phyloP scores from a whole-genome alignment of 2,113 vertebrate species.

The Lonchura striata region DNA sequence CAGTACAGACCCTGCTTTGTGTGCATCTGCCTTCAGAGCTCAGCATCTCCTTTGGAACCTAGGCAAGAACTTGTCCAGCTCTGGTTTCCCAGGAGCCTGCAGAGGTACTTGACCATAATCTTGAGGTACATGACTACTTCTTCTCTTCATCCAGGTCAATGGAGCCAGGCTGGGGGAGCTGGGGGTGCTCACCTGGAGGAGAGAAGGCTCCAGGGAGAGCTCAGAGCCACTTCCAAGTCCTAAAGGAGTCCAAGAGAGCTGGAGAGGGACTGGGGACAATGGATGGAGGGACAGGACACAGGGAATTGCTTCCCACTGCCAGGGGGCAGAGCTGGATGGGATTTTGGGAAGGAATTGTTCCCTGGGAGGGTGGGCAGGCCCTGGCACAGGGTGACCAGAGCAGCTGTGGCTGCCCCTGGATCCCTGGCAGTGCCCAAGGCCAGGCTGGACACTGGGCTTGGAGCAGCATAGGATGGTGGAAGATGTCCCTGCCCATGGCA shows the following conservation, averaged over 20 bases:
- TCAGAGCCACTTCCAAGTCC: fast-evolving
- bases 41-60: background rate
- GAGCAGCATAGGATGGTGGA: background rate
- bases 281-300: background rate
- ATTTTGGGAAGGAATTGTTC: no score
- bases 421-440: background rate
- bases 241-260: background rate
- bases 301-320: background rate
- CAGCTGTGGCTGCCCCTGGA: background rate
- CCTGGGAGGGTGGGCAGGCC: background rate
- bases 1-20: background rate
- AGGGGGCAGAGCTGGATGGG: background rate
- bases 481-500: background rate
- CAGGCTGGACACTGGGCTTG: fast-evolving
- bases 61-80: background rate
- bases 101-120: background rate
- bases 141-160: background rate
- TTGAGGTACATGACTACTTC: background rate
- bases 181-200: background rate
- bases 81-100: background rate
- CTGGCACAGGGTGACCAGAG: background rate
- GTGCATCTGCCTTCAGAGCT: background rate
- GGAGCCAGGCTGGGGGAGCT: background rate
- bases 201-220: background rate
- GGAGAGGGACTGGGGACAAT: background rate